These are phyloP conservation scores for Pongo abelii DNA, from an alignment of 2,113 vertebrate genomes.

Conservation along the genomic window DNA sequence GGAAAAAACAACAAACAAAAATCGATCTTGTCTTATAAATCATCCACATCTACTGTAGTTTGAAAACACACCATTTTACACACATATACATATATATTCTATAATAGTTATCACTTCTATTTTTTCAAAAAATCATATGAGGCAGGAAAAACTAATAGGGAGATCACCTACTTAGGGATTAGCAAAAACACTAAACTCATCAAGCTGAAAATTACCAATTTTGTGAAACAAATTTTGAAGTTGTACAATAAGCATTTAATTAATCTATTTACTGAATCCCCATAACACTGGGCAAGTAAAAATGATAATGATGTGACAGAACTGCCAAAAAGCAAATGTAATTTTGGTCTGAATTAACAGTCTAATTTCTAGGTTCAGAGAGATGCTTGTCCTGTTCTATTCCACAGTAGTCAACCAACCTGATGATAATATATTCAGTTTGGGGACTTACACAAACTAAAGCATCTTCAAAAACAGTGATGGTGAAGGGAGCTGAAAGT, in stretches of 20 bases:
- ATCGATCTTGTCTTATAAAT: neutral
- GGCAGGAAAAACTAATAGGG: neutral
- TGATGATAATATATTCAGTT: neutral
- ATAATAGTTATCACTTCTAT: neutral
- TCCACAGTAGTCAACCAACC: neutral
- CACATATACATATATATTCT: neutral
- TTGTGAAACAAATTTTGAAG: slow-evolving; percentile 37
- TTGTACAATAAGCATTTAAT: slow-evolving; percentile 43
- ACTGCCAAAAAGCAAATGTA: slow-evolving; percentile 33
- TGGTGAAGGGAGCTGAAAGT: neutral
- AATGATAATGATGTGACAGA: slow-evolving; percentile 14
- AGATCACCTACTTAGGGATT: neutral
- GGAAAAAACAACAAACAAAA: neutral
- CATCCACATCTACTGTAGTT: neutral
- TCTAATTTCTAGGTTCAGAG: neutral
- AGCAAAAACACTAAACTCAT: neutral
- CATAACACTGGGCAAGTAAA: neutral
- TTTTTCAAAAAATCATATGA: neutral
- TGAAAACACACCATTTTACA: neutral
- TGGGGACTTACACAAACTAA: neutral
- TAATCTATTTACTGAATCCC: slow-evolving; percentile 42
- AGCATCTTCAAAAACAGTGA: neutral
- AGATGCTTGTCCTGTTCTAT: neutral
- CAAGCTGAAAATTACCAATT: slow-evolving; percentile 37
- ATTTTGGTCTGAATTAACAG: neutral